Evolutionary conservation across 2,888 invertebrate species (phyloP), one percentile per base, ranked within the genome.

Genomic region (Fragum fragum): DNA sequence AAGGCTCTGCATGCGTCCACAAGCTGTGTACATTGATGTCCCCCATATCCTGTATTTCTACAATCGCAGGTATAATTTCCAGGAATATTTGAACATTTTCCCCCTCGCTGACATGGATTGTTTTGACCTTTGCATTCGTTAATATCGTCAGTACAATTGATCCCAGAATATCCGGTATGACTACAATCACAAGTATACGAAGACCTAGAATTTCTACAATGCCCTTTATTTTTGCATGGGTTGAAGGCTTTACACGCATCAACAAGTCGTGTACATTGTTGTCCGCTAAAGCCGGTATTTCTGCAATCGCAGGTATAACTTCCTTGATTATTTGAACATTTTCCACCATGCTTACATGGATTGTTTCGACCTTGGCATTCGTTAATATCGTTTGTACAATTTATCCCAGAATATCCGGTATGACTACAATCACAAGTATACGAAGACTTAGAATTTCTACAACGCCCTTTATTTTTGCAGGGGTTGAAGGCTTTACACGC

Each of bases 111-210:
- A 32, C 29, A 32, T 9, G 47, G 47, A n/a, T 47, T 47, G 7
- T 26, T 18, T 16, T 29, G 28, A 9, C 18, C 32, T 32, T 47
- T 5, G n/a, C 90, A 90, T 69, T 88, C 87, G 59, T 88, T 70
- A 0, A 88, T 66, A 63, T 88, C 82, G 26, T 63, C 63, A 36
- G 59, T 14, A 52, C 81, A 81, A 11, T 29, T 63, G 3, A 52
- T 21, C 0, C 78, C 78, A 18, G 23, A 39, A 32, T 75, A 78
- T 2, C 82, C 75, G 7, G 28, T 61, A 9, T 26, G 26, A 0
- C 18, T 47, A 71, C 81, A 81, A 26, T 47, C n/a, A 47, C 47
- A 47, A 14, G 47, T 9, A 47, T 47, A 47, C 2, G 18, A 14
- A 2, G 18, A 14, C 5, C 14, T 3, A 47, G 14, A 18, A 9